Base-by-base conservation (phyloP, 2,888 invertebrate species). In the Caradrina clavipalpis region DNA sequence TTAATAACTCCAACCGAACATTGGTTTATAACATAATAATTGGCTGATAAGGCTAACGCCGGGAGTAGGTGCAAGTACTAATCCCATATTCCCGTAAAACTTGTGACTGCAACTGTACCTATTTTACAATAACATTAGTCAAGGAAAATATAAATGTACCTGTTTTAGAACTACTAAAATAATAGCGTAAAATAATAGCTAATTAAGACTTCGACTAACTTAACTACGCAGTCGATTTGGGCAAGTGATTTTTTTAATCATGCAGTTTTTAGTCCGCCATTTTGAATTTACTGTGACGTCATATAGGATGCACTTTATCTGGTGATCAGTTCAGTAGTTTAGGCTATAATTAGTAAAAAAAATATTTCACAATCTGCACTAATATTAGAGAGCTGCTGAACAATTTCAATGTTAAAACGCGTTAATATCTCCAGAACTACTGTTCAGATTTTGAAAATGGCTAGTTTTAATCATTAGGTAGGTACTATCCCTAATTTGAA, bases 141-240 rank as follows among this genome's bases (percentile, higher is more conserved):
- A 67, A 76, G 78, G 80, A 78, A 78, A 78, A 80, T n/a, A 10
- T 7, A 26, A 26, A 4, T 2, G n/a, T 53, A 59, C 62, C 62
- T 62, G 66, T 76, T 78, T 76, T 8, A 60, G 53, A 55, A 64
- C 51, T 69, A 31, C 35, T 45, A 31, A 2, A 39, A 22, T 64
- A 70, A 70, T 45, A 54, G 42, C 1, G 42, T 15, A 6, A 61
- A 69, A 62, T 78, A 64, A 56, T 68, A 53, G 51, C 19, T 56
- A 42, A 74, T 66, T 69, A 69, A 19, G 1, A 11, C 10, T 17
- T 31, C 0, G 19, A 0, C 7, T 50, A 35, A 62, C 35, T 54
- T 60, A 6, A 31, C 22, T 49, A 42, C 42, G 49, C 69, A 50
- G 15, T 55, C 51, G 42, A 0, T 17, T 50, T 11, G 22, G 2